Conservation (phyloP, 2,888 invertebrate genomes). For the Uloborus plumipes region DNA sequence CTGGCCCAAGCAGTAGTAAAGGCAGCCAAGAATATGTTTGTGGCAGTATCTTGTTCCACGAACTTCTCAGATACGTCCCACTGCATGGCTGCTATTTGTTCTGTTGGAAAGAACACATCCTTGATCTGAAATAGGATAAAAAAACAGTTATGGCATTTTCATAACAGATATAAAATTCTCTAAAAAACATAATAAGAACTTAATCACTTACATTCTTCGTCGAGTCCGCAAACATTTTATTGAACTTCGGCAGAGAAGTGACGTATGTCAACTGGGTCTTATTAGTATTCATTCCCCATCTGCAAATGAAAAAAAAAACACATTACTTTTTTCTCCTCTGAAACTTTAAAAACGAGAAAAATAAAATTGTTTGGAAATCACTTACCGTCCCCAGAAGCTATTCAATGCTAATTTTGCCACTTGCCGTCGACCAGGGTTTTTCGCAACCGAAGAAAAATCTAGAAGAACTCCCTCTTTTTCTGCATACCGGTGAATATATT, state of each 20-base stretch:
- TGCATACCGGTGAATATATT: background rate
- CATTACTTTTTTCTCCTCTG: too few relatives aligned
- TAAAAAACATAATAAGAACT: too few relatives aligned
- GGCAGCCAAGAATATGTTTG: background rate
- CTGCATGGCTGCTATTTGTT: background rate
- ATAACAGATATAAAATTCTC: too few relatives aligned
- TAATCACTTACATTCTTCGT: conserved; percentile 21
- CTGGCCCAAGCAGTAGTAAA: background rate
- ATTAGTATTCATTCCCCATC: conserved; percentile 15
- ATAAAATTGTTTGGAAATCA: background rate
- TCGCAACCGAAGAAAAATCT: background rate
- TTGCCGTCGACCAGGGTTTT: background rate
- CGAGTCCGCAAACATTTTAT: conserved; percentile 3
- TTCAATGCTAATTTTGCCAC: conserved; percentile 11
- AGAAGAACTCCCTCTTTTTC: conserved; percentile 8
- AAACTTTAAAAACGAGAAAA: background rate
- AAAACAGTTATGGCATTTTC: too few relatives aligned
- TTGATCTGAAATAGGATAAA: background rate
- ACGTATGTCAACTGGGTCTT: conserved; percentile 10
- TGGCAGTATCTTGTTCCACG: background rate
- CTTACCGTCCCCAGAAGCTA: conserved; percentile 23
- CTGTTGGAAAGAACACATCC: conserved; percentile 1
- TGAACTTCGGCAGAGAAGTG: background rate
- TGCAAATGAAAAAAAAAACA: background rate
- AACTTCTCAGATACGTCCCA: background rate